Conservation (phyloP, 1,140 invertebrate genomes). For the Adelges cooleyi region DNA sequence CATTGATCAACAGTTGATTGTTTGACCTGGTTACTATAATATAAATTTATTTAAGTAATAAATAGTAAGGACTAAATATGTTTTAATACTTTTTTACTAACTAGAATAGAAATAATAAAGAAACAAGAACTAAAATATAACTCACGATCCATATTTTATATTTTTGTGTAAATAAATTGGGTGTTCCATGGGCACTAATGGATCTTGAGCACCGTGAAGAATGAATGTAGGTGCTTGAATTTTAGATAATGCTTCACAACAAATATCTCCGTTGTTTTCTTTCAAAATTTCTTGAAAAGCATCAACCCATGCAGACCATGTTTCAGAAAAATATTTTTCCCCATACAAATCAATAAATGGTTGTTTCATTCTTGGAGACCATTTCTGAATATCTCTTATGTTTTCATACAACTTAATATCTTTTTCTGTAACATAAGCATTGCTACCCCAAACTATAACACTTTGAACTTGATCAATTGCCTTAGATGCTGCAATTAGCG, state of each 20-base stretch:
- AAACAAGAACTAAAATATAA: no score
- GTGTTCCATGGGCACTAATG: conserved; percentile 60
- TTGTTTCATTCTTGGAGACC: conserved; percentile 65
- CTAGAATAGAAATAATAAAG: no score
- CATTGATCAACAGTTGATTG: no score
- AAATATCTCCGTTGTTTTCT: conserved; percentile 55
- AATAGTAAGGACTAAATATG: no score
- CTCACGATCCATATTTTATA: conserved; percentile 53
- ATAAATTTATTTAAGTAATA: no score
- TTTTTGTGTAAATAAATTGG: conserved; percentile 56
- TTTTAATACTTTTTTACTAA: no score
- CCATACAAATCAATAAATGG: conserved; percentile 65
- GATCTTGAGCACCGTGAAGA: conserved; percentile 69
- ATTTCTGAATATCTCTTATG: conserved; percentile 55
- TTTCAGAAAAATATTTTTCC: conserved; percentile 52
- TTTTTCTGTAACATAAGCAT: conserved; percentile 56
- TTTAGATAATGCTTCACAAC: conserved; percentile 48
- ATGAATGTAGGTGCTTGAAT: conserved; percentile 65
- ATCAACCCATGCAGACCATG: conserved; percentile 64
- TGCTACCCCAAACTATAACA: conserved; percentile 64
- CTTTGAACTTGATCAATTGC: conserved; percentile 56
- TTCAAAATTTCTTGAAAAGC: conserved; percentile 47
- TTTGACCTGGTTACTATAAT: no score
- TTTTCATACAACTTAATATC: conserved; percentile 54
- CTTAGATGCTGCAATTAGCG: conserved; percentile 58